These are phyloP conservation scores for Calonectris borealis DNA, from an alignment of 2,113 vertebrate species.

Conservation along the genomic window DNA sequence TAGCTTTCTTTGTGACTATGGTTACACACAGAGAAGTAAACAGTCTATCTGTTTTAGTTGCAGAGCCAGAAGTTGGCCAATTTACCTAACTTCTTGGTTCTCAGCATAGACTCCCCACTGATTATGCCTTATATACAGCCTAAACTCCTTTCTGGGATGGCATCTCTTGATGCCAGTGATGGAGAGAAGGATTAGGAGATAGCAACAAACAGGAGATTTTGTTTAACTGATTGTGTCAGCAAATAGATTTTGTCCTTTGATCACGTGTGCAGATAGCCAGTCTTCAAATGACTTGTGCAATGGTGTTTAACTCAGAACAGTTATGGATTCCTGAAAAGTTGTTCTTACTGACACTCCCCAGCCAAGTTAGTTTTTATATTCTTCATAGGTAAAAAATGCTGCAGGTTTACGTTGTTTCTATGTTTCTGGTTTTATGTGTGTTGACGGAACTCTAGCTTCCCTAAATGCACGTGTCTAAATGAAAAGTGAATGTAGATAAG, in stretches of 20 bases:
- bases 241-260: not conserved
- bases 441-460: not conserved
- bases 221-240: not conserved
- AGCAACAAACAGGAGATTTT: not conserved
- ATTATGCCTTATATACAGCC: not conserved
- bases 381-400: not conserved
- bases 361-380: not conserved
- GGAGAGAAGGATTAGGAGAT: not conserved
- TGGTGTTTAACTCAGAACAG: not conserved
- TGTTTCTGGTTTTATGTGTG: not conserved
- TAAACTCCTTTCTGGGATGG: not conserved
- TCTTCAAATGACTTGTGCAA: not conserved
- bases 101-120: not conserved
- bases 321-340: not conserved
- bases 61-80: not conserved
- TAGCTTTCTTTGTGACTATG: not conserved
- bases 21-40: not conserved
- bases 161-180: not conserved
- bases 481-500: not conserved
- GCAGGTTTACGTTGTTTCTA: not conserved
- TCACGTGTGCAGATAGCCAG: not conserved
- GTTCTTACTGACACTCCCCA: not conserved
- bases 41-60: not conserved
- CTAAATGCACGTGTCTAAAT: not conserved
- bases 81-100: not conserved